phyloP scores from a whole-genome alignment of 2,888 invertebrate species.

The Melanostoma scalare region DNA sequence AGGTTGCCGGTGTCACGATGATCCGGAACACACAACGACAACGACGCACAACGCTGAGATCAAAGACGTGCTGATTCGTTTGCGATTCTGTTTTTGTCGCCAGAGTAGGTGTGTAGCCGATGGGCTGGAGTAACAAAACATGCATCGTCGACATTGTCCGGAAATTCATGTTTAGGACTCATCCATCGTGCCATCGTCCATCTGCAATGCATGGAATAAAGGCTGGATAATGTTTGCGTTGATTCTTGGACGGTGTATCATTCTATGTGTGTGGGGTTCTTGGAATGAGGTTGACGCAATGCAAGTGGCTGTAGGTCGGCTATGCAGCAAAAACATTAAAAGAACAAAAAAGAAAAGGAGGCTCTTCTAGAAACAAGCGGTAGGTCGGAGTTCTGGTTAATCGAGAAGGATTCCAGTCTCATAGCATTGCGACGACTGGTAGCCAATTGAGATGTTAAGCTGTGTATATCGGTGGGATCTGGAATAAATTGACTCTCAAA shows the following conservation, averaged over 20 bases:
- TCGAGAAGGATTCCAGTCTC: conserved; percentile 26
- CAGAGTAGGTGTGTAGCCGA: conserved; percentile 65
- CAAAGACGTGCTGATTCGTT: conserved; percentile 67
- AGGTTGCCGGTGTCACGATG: conserved; percentile 62
- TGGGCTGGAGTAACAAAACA: conserved; percentile 56
- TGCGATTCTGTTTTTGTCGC: conserved; percentile 69
- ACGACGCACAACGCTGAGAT: conserved; percentile 47
- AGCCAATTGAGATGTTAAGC: conserved; percentile 60
- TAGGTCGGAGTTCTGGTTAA: conserved; percentile 48
- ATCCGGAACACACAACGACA: conserved; percentile 39
- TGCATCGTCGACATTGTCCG: conserved; percentile 64
- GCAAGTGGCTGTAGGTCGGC: conserved; percentile 22
- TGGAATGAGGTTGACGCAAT: conserved; percentile 51
- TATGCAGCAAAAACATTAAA: not conserved
- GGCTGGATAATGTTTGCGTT: conserved; percentile 48
- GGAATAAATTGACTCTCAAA: conserved; percentile 14
- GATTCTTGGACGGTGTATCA: conserved; percentile 19
- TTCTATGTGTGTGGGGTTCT: conserved; percentile 44
- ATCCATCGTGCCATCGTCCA: conserved; percentile 65
- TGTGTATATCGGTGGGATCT: conserved; percentile 13
- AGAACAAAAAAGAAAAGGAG: not conserved
- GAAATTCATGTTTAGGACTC: conserved; percentile 70
- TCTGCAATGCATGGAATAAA: conserved; percentile 33
- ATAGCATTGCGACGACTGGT: conserved; percentile 16
- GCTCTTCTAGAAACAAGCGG: conserved; percentile 27